Percentiles rank a stretch among this genome's conserved stretches.
phyloP scores from a whole-genome alignment of 2,888 invertebrate genomes.

The Salpingus planirostris region DNA sequence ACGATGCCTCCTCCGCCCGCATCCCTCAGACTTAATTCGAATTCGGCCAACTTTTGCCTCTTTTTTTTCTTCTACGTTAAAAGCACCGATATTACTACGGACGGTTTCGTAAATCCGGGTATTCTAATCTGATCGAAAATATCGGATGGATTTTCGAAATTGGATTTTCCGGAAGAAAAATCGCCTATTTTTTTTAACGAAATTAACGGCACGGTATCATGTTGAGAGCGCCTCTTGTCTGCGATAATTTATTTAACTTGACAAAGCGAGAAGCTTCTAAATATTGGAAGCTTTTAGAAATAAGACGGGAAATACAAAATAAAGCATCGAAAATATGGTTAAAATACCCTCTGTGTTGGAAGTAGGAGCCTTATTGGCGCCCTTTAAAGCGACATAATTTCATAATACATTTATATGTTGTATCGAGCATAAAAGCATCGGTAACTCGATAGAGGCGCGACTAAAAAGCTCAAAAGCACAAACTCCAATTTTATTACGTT shows the following conservation, averaged over 20 bases:
- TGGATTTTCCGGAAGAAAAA: too few species aligned
- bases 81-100: too few species aligned
- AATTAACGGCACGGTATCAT: too few species aligned
- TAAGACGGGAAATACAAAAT: conserved; percentile 12
- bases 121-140: too few species aligned
- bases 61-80: too few species aligned
- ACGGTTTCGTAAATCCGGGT: too few species aligned
- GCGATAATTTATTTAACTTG: conserved; percentile 8
- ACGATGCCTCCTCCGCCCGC: neutral
- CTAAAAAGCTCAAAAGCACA: conserved; percentile 35
- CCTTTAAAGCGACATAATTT: conserved; percentile 36
- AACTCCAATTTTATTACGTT: conserved; percentile 25
- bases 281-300: conserved; percentile 10
- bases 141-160: too few species aligned
- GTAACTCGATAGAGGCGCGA: conserved; percentile 30
- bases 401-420: conserved; percentile 36
- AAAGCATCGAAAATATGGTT: conserved; percentile 12
- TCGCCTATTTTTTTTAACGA: too few species aligned
- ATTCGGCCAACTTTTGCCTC: too few species aligned
- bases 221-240: too few species aligned
- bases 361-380: conserved; percentile 34
- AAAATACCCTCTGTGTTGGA: conserved; percentile 19
- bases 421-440: conserved; percentile 33
- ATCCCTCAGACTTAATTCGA: too few species aligned
- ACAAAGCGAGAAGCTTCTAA: neutral